phyloP scores from a whole-genome alignment of 2,888 invertebrate genomes.

The Euproctis similis region DNA sequence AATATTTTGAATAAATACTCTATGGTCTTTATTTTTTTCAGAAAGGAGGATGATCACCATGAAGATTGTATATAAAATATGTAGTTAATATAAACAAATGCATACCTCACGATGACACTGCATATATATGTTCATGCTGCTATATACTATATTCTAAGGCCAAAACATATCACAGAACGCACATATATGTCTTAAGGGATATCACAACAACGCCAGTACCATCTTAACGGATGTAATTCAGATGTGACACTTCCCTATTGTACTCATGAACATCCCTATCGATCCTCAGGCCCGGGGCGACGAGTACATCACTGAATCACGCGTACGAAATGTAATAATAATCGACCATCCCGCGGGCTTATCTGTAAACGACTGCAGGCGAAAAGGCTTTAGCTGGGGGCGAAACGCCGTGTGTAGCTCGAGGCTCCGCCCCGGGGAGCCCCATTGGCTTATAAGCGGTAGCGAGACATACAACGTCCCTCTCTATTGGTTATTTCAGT shows the following conservation, averaged over 20 bases:
- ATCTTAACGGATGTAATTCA: conserved; percentile 28
- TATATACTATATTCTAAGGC: conserved; percentile 66
- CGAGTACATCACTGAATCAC: conserved; percentile 62
- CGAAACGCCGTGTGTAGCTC: conserved; percentile 66
- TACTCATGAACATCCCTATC: conserved; percentile 55
- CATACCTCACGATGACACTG: conserved; percentile 75
- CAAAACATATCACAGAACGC: conserved; percentile 70
- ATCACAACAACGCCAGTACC: conserved; percentile 47
- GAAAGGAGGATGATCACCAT: too few species aligned
- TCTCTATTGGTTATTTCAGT: conserved; percentile 58
- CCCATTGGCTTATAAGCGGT: conserved; percentile 64
- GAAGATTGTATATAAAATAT: too few species aligned
- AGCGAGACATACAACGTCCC: conserved; percentile 44
- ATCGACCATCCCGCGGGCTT: conserved; percentile 74
- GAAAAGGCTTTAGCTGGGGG: conserved; percentile 74
- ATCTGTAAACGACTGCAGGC: conserved; percentile 76
- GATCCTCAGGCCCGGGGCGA: conserved; percentile 58
- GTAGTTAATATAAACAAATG: too few species aligned
- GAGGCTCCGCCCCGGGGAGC: conserved; percentile 68
- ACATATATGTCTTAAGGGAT: conserved; percentile 33
- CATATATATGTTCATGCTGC: conserved; percentile 69
- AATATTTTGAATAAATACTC: too few species aligned
- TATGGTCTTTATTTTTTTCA: too few species aligned
- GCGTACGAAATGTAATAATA: conserved; percentile 69
- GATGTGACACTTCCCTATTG: conserved; percentile 40